Conservation (phyloP, 2,113 vertebrate species). For the Sisor rabdophorus region DNA sequence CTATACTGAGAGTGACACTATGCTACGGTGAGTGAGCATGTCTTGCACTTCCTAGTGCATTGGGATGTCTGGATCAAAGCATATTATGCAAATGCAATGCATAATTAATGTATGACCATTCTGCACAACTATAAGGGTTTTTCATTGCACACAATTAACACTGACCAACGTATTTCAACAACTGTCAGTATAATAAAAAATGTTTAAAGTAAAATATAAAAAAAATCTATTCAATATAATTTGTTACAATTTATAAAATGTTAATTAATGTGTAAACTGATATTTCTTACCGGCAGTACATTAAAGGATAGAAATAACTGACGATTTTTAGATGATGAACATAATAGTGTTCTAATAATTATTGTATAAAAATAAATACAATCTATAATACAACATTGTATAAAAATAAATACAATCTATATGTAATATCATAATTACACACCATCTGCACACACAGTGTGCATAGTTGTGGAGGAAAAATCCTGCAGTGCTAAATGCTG, state of each 20-base stretch:
- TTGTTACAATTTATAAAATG: too few relatives aligned
- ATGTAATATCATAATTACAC: slow-evolving; percentile 1
- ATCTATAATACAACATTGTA: too few relatives aligned
- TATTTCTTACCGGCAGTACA: too few relatives aligned
- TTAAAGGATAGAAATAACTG: too few relatives aligned
- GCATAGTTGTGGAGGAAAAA: background rate
- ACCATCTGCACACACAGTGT: background rate
- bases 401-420: too few relatives aligned
- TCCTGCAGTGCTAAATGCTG: slow-evolving; percentile 38
- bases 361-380: too few relatives aligned
- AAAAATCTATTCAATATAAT: too few relatives aligned
- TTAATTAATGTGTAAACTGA: too few relatives aligned
- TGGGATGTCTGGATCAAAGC: slow-evolving; percentile 35
- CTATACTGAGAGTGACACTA: slow-evolving; percentile 19
- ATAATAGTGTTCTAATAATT: too few relatives aligned
- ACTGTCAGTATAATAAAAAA: background rate
- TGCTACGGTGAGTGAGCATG: slow-evolving; percentile 21
- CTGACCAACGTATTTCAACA: slow-evolving; percentile 5
- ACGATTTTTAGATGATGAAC: too few relatives aligned
- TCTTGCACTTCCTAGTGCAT: slow-evolving; percentile 17
- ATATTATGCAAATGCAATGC: slow-evolving; percentile 43
- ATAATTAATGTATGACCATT: slow-evolving; percentile 35
- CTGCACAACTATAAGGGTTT: slow-evolving; percentile 22
- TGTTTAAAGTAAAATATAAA: too few relatives aligned
- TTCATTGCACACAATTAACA: slow-evolving; percentile 11